Conservation (phyloP, 1,140 invertebrate genomes). For the Acromyrmex heyeri region DNA sequence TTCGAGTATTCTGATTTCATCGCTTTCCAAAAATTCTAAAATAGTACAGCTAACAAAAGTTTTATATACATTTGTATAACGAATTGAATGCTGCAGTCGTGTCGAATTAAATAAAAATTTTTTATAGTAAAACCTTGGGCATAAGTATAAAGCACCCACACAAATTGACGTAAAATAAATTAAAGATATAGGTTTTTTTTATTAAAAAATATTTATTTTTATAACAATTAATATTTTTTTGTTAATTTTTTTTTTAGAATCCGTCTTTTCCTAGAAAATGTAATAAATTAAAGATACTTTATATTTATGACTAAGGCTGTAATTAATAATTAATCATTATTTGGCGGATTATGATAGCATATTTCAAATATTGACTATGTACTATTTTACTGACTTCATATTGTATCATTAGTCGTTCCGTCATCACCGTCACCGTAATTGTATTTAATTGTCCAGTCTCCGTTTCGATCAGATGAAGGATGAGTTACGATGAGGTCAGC, state of each 20-base stretch:
- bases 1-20: not conserved
- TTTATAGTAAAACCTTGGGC: no score
- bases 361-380: conserved; percentile 12
- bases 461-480: conserved; percentile 63
- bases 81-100: conserved; percentile 20
- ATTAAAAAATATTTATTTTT: no score
- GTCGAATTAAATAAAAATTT: not conserved
- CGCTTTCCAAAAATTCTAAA: not conserved
- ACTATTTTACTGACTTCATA: conserved; percentile 48
- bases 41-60: not conserved
- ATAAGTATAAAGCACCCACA: no score
- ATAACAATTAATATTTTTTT: no score
- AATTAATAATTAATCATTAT: conserved; percentile 29
- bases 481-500: conserved; percentile 50
- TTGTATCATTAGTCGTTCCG: conserved; percentile 64
- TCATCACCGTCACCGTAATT: conserved; percentile 62
- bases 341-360: not conserved
- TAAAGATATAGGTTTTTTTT: no score
- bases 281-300: no score
- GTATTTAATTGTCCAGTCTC: conserved; percentile 67
- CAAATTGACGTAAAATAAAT: no score
- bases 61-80: not conserved
- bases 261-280: no score
- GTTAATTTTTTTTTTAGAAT: no score
- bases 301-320: no score